A percentile compares a stretch with the other conserved stretches of the same genome.
Evolutionary conservation across 2,888 invertebrate species (phyloP).

Genomic region (Muscina levida): DNA sequence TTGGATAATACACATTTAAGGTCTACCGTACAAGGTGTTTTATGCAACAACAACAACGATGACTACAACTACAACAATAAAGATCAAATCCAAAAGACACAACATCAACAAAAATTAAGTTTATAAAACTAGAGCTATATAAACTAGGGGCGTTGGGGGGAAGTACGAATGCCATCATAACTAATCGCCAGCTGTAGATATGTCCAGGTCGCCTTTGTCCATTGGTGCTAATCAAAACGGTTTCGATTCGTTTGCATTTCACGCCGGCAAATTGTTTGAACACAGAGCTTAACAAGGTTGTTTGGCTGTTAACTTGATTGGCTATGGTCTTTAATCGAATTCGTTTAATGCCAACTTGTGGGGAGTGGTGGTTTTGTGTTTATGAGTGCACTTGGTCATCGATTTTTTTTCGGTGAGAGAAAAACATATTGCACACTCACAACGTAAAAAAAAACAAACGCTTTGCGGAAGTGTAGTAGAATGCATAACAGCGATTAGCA

Average conservation of each 20-base stretch:
- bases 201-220: too few relatives aligned
- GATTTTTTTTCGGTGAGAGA: too few relatives aligned
- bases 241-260: too few relatives aligned
- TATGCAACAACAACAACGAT: conserved; percentile 4
- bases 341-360: neutral
- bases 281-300: neutral
- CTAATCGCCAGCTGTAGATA: too few relatives aligned
- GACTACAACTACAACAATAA: neutral
- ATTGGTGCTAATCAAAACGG: too few relatives aligned
- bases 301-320: neutral
- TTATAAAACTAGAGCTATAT: conserved; percentile 1
- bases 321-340: neutral
- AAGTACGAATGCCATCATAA: neutral
- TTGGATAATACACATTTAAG: conserved; percentile 27
- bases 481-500: too few relatives aligned
- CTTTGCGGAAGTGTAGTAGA: too few relatives aligned
- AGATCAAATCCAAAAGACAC: neutral
- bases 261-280: too few relatives aligned
- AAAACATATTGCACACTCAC: too few relatives aligned
- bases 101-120: neutral
- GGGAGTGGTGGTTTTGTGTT: conserved; percentile 1
- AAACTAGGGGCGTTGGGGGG: neutral
- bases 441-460: too few relatives aligned
- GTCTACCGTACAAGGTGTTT: conserved; percentile 22
- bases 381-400: conserved; percentile 7